Base-by-base conservation (phyloP, 2,888 invertebrate species). In the Lasioglossum pauxillum region DNA sequence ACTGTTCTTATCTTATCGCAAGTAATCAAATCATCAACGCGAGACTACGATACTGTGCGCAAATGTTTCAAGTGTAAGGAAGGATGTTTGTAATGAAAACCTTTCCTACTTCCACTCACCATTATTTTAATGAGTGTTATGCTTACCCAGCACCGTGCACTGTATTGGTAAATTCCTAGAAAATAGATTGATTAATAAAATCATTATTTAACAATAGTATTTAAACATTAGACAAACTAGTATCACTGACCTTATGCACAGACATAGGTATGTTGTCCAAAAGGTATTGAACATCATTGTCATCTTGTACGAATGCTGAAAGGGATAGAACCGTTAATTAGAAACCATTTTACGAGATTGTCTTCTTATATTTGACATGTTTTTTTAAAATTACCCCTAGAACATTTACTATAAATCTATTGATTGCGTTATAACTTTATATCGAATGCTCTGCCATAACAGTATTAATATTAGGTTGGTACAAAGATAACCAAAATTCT, bases 281-380 rank as follows among this genome's bases (percentile, higher is more conserved):
- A 94, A 97, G 96, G 95, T 97, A 97, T 94, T 96, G 96, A 90
- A 97, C 95, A 92, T 97, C 97, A 93, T 96, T 97, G 95, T 97
- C 97, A 94, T 96, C 97, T 95, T 97, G 97, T 93, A 97, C 97
- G 94, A 97, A 97, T 90, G 97, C 97, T 97, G 96, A 60, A 73
- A 64, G 67, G 23, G 35, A 10, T 10, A 72, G 57, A 64, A 60
- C 69, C 46, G 1, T 69, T 10, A 69, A 14, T 53, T 67, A 64
- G 23, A 23, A 44, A 64, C 16, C 19, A 0, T 19, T 67, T 67
- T 16, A 53, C 35, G 2, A 67, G 35, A 67, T 35, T 19, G 7
- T 64, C 16, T 64, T 35, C n/a, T 64, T 44, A 44, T 2, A 49
- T 23, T 49, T 8, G 8, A 23, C 23, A 49, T 19, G 19, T 19